phyloP scores from a whole-genome alignment of 1,140 invertebrate genomes.

The Euwallacea fornicatus region DNA sequence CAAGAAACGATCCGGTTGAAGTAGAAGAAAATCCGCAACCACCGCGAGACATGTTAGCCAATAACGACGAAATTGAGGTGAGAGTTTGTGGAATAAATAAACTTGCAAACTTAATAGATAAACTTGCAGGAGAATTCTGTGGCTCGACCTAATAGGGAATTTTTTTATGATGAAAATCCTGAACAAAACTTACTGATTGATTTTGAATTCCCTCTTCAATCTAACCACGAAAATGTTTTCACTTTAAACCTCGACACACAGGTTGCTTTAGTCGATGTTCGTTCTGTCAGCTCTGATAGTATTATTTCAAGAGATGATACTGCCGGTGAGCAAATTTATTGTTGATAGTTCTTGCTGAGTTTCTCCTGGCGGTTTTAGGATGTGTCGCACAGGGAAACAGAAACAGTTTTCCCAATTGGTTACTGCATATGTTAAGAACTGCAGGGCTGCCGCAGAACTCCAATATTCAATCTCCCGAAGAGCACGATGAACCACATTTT shows the following conservation, averaged over 20 bases:
- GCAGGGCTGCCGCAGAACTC: conserved; percentile 24
- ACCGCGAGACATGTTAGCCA: too few relatives aligned
- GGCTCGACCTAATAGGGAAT: conserved; percentile 46
- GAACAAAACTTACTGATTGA: conserved; percentile 47
- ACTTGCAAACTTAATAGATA: too few relatives aligned
- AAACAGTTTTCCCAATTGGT: conserved; percentile 49
- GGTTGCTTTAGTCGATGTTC: too few relatives aligned
- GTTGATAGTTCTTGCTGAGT: background rate
- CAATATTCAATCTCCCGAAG: background rate
- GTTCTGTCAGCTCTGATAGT: background rate
- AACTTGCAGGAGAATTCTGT: conserved; percentile 16
- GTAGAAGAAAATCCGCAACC: background rate
- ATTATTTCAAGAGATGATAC: background rate
- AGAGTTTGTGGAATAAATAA: too few relatives aligned
- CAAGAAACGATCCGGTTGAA: background rate
- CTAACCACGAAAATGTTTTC: too few relatives aligned
- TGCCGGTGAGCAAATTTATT: background rate
- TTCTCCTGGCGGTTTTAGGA: conserved; percentile 5
- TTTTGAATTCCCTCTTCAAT: conserved; percentile 41
- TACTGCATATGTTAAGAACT: conserved; percentile 50
- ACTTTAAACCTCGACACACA: too few relatives aligned
- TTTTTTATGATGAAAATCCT: conserved; percentile 49
- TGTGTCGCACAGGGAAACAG: conserved; percentile 20
- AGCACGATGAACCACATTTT: conserved; percentile 46
- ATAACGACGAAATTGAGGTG: too few relatives aligned